These are phyloP conservation scores for Heteromormyrus szaboi DNA, from an alignment of 2,797 vertebrate genomes.

Conservation along the genomic window DNA sequence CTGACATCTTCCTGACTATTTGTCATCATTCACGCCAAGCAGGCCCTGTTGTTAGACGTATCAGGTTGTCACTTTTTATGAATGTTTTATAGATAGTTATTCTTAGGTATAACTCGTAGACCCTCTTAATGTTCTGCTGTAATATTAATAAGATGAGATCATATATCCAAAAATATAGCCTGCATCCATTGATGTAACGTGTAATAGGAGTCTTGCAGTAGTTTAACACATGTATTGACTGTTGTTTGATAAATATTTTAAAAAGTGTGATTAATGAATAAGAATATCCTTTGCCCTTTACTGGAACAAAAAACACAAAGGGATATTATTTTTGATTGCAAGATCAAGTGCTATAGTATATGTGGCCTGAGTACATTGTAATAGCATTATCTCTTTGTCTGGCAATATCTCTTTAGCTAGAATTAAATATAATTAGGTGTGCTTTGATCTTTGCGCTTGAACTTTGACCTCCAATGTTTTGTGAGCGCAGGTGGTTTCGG, in stretches of 20 bases:
- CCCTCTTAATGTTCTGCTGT: neutral
- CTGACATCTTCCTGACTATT: neutral
- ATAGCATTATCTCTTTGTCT: neutral
- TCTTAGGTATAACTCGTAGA: neutral
- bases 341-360: neutral
- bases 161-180: neutral
- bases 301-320: neutral
- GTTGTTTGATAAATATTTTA: neutral
- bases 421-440: neutral
- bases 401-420: neutral
- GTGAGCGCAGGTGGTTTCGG: neutral
- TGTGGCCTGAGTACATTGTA: neutral
- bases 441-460: neutral
- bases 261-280: neutral
- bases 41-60: neutral
- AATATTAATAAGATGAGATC: slow-evolving; percentile 5
- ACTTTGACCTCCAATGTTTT: neutral
- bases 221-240: neutral
- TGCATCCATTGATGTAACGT: neutral
- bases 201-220: neutral
- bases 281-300: neutral
- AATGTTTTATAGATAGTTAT: slow-evolving; percentile 11
- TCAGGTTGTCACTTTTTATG: neutral
- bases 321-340: neutral
- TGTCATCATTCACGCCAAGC: neutral